Evolutionary conservation across 2,797 vertebrate genomes (phyloP).

Genomic region (Anabacerthia variegaticeps): DNA sequence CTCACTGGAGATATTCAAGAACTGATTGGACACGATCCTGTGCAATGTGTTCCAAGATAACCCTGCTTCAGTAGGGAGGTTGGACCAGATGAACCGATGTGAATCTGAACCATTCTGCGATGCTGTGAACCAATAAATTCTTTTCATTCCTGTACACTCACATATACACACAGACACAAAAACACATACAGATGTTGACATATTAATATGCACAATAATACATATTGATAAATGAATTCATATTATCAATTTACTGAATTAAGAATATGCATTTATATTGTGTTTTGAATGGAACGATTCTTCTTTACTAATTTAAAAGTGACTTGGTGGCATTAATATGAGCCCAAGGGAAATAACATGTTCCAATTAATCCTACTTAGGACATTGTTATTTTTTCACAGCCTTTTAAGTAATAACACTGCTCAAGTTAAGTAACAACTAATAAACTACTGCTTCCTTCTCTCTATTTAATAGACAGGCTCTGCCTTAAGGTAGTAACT

Average conservation of each 20-base stretch:
- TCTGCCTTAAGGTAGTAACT: background rate
- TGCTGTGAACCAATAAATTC: background rate
- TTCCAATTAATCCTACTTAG: conserved; percentile 46
- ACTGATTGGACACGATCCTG: background rate
- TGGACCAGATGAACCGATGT: background rate
- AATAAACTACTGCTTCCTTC: conserved; percentile 29
- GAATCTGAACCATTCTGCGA: background rate
- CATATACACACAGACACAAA: background rate
- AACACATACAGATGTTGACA: background rate
- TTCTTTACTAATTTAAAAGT: conserved; percentile 9
- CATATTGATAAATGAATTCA: background rate
- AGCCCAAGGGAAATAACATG: conserved; percentile 12
- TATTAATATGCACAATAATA: background rate
- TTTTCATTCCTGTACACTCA: background rate
- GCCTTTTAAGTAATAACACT: conserved; percentile 33
- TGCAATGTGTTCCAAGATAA: background rate
- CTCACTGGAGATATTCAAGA: background rate
- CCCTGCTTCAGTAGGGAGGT: background rate
- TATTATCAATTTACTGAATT: background rate
- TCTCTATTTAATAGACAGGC: conserved; percentile 26
- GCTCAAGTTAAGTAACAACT: conserved; percentile 41
- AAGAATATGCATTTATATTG: background rate
- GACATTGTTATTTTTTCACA: background rate
- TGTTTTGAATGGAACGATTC: background rate
- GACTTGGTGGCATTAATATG: conserved; percentile 5